Base-by-base conservation (phyloP, 2,888 invertebrate species). In the Adelognathus sp. region DNA sequence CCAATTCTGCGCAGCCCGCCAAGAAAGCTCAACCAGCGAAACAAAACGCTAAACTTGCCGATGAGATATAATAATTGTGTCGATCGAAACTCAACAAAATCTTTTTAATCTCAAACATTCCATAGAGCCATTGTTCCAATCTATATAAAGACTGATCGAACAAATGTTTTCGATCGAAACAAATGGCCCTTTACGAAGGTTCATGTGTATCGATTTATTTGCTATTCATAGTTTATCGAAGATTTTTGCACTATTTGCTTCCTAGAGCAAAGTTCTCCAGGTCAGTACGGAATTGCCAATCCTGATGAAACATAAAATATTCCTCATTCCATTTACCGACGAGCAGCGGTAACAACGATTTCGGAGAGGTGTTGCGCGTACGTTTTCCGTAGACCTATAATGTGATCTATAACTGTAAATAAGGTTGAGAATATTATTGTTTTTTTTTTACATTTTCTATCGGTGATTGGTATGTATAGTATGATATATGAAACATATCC, bases 321-420 rank as follows among this genome's bases (percentile, higher is more conserved):
- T 44, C 36, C 54, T 39, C 46, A 46, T 36, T 58, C 36, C 31
- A 14, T 39, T 27, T 9, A 41, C 36, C 63, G 60, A 11, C 5
- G 50, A 18, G 5, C 33, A 61, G 46, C 63, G 72, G 60, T 69
- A 27, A 24, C 24, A 27, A 31, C 5, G 16, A 73, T 80, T 80
- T 54, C 73, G 16, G 67, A 11, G 44, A 44, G 56, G 67, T 72
- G 64, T 71, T 79, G 63, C 39, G 61, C 54, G 70, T 69, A 52
- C 33, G 52, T 71, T 71, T 61, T 61, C 36, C 63, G 67, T 81
- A 46, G 71, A 61, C 81, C 85, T 79, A 61, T 73, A 83, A 81
- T 85, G 82, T 86, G 85, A 85, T 86, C 81, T 81, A 81, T 80
- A 80, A 78, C 72, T 87, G 79, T 86, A 86, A 73, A 86, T 84